Base-by-base conservation (phyloP, 2,113 vertebrate species). In the Geococcyx californianus region DNA sequence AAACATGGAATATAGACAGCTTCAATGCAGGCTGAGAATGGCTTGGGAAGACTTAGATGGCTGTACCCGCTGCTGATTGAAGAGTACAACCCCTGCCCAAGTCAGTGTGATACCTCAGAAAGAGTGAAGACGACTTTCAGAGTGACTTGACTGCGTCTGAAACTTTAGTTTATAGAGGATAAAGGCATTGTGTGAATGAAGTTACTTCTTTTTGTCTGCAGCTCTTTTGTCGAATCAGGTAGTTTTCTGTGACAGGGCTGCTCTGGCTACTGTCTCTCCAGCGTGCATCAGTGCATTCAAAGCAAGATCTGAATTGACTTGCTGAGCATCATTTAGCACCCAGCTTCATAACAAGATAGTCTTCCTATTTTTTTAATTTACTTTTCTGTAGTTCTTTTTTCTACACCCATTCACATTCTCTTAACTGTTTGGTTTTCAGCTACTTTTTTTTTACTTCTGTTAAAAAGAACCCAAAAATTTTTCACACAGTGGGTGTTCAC, bases 1-100 rank as follows among this genome's bases (percentile, higher is more conserved):
- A 76, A 92, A 66, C 0, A 0, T 69, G 34, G 33, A 40, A 14
- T 68, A 12, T 5, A n/a, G 24, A 16, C 82, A 10, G 16, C 40
- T 93, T 69, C 24, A 72, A 33, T 40, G 60, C 11, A 56, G 54
- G 21, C 55, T 88, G 45, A 76, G 40, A 67, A 55, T 7, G 31
- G 17, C 19, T 7, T 51, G 55, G 26, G 36, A 49, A 77, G 56
- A 49, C 17, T 28, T 69, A 29, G 6, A 40, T 1, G 2, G 26
- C 36, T 62, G 19, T 58, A 38, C 29, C 12, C 82, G 38, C 49
- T 75, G 9, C 47, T 40, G 55, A 38, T 1, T 23, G 49, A 60
- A 75, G 52, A 64, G 40, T 44, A 42, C 44, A 60, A 1, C 28
- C 15, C 31, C 54, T 69, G 59, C 25, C 58, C 54, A 33, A 24